Conservation (phyloP, 2,797 vertebrate species). For the Coregonus sp. region DNA sequence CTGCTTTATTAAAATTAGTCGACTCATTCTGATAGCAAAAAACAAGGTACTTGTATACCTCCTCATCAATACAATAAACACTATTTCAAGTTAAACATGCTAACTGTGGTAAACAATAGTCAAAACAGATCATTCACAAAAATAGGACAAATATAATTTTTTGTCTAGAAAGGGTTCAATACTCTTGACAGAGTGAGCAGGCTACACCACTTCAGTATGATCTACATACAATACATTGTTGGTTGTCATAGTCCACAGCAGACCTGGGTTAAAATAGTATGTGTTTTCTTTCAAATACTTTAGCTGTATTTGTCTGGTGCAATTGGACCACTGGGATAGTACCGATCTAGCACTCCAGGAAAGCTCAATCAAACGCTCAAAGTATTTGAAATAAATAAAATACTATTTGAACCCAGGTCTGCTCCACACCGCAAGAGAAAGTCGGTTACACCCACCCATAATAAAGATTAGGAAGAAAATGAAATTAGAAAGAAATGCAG, state of each 20-base stretch:
- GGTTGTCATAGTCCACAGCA: slow-evolving; percentile 16
- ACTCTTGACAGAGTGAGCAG: neutral
- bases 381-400: neutral
- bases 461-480: slow-evolving; percentile 14
- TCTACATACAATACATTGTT: slow-evolving; percentile 12
- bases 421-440: neutral
- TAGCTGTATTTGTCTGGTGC: neutral
- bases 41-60: neutral
- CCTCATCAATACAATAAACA: slow-evolving; percentile 13
- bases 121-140: neutral
- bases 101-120: neutral
- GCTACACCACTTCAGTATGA: neutral
- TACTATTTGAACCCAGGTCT: neutral
- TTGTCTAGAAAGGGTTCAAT: too few species aligned
- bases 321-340: too few species aligned
- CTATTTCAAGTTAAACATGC: neutral
- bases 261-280: neutral
- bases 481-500: slow-evolving; percentile 14
- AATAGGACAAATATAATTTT: neutral
- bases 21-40: slow-evolving; percentile 5
- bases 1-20: slow-evolving; percentile 37
- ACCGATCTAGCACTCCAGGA: neutral
- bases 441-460: neutral
- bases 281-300: neutral
- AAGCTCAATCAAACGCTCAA: neutral